Conservation (phyloP, 2,888 invertebrate genomes). For the Phortica magna region DNA sequence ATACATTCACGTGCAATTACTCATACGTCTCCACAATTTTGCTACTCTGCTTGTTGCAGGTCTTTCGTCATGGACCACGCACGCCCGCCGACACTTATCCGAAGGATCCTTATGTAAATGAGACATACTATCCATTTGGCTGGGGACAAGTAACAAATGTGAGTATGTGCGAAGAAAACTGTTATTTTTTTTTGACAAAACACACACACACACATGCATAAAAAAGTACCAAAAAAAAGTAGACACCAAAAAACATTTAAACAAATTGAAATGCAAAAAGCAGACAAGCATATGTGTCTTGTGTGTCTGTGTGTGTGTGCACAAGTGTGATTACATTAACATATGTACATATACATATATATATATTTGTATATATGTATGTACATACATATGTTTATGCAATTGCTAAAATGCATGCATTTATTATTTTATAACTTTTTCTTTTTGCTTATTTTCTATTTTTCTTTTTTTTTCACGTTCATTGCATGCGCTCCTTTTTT, state of each 20-base stretch:
- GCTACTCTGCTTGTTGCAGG: slow-evolving; percentile 77
- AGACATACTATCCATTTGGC: slow-evolving; percentile 85
- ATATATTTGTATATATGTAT: background rate
- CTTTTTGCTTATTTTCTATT: slow-evolving; percentile 37
- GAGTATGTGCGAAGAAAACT: slow-evolving; percentile 65
- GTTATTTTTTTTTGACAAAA: background rate
- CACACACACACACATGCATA: background rate
- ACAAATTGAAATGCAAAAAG: slow-evolving; percentile 72
- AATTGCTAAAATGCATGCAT: slow-evolving; percentile 71
- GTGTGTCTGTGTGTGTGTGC: slow-evolving; percentile 17
- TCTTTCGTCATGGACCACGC: slow-evolving; percentile 89
- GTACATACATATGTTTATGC: slow-evolving; percentile 68
- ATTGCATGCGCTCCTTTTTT: background rate
- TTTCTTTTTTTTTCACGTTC: slow-evolving; percentile 9
- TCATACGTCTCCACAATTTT: too few species aligned
- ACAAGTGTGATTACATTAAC: slow-evolving; percentile 59
- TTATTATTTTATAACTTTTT: slow-evolving; percentile 69
- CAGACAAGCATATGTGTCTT: slow-evolving; percentile 37
- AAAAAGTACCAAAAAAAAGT: background rate
- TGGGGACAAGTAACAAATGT: slow-evolving; percentile 91
- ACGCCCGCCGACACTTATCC: slow-evolving; percentile 88
- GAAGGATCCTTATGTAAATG: slow-evolving; percentile 83
- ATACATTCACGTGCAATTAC: too few species aligned
- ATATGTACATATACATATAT: slow-evolving; percentile 65
- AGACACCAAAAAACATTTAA: slow-evolving; percentile 59